phyloP scores from a whole-genome alignment of 1,140 invertebrate genomes.

The Meloidogyne chitwoodi region DNA sequence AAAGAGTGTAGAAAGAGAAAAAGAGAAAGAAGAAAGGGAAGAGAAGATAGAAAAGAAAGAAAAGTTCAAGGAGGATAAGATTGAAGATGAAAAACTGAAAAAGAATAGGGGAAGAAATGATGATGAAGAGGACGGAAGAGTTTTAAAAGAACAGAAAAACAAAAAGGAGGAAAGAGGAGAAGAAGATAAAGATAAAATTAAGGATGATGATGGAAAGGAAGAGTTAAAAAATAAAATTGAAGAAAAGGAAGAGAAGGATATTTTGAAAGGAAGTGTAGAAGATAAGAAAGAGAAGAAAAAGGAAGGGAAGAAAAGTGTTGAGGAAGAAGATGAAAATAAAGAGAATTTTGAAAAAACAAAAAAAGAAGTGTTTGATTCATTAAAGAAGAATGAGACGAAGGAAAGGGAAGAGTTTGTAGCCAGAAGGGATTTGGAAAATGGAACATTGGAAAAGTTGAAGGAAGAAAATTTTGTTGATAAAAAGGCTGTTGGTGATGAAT shows the following conservation, averaged over 20 bases:
- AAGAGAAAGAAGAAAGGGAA: background rate
- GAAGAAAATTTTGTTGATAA: background rate
- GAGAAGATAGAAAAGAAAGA: background rate
- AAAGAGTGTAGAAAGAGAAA: background rate
- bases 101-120: background rate
- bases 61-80: background rate
- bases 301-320: background rate
- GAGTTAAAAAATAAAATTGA: background rate
- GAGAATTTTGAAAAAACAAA: background rate
- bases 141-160: background rate
- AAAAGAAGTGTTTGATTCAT: background rate
- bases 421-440: background rate
- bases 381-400: background rate
- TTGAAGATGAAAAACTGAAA: background rate
- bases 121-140: background rate
- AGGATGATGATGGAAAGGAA: too few species aligned
- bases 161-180: background rate
- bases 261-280: background rate
- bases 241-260: background rate
- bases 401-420: background rate
- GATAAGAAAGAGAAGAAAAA: background rate
- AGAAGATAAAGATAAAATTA: too few species aligned
- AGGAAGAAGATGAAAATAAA: background rate
- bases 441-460: background rate
- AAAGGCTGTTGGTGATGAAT: background rate